Conservation (phyloP, 1,140 invertebrate genomes). For the Mactra quadrangularis region DNA sequence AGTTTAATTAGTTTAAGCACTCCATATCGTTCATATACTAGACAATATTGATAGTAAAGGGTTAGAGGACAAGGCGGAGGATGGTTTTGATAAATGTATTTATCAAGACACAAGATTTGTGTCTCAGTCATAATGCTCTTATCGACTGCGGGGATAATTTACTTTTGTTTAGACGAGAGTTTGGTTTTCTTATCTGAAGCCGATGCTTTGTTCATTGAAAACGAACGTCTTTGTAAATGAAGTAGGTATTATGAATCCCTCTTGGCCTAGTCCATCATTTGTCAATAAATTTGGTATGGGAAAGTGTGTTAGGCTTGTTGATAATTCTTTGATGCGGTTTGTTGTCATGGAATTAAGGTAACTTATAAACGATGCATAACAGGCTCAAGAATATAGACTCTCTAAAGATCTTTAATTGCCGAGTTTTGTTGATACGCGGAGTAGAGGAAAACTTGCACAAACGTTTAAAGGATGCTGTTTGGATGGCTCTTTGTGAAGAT, state of each 20-base stretch:
- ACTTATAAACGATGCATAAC: slow-evolving; percentile 30
- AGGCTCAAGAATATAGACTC: slow-evolving; percentile 7
- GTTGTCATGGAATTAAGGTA: slow-evolving; percentile 14
- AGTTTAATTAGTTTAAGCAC: no score
- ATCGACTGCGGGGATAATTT: slow-evolving; percentile 54
- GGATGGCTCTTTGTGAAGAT: no score
- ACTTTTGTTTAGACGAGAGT: slow-evolving; percentile 60
- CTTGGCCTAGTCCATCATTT: slow-evolving; percentile 11
- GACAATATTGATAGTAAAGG: no score
- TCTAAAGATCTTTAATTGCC: no score
- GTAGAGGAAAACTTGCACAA: not conserved
- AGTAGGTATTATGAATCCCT: slow-evolving; percentile 16
- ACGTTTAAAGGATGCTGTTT: not conserved
- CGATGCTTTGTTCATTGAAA: slow-evolving; percentile 42
- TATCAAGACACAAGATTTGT: slow-evolving; percentile 22
- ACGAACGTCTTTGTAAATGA: slow-evolving; percentile 29
- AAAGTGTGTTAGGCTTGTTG: slow-evolving; percentile 50
- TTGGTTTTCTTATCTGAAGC: slow-evolving; percentile 51
- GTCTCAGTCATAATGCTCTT: slow-evolving; percentile 57
- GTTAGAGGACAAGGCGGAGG: no score
- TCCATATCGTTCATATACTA: no score
- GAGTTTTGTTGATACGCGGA: not conserved
- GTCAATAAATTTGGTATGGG: slow-evolving; percentile 37
- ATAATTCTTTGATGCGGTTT: slow-evolving; percentile 54
- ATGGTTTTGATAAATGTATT: slow-evolving; percentile 34